Conservation (phyloP, 2,888 invertebrate genomes). For the Tenthredo distinguenda region DNA sequence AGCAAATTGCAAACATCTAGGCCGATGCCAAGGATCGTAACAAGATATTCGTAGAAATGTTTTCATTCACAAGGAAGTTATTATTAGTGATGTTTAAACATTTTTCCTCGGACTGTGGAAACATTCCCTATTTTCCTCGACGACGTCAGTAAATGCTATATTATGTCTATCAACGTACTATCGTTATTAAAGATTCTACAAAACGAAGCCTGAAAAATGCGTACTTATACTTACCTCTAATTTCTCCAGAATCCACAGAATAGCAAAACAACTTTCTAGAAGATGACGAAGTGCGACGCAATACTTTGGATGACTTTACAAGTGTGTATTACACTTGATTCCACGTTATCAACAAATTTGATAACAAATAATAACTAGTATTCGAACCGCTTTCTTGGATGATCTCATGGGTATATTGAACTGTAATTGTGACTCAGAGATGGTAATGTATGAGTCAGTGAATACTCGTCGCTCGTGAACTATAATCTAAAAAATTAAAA, state of each 20-base stretch:
- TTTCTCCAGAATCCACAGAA: background rate
- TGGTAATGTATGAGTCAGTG: background rate
- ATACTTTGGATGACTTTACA: background rate
- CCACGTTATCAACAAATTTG: background rate
- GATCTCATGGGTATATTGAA: conserved; percentile 19
- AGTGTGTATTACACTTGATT: background rate
- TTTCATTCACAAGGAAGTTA: conserved; percentile 21
- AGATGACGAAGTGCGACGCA: background rate
- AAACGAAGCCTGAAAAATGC: background rate
- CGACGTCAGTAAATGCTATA: background rate
- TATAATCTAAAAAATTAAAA: background rate
- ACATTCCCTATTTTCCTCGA: background rate
- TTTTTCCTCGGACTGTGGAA: background rate
- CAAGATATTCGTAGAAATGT: conserved; percentile 41
- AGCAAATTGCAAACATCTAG: background rate
- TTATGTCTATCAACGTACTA: background rate
- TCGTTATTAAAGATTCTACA: background rate
- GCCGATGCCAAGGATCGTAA: conserved; percentile 30
- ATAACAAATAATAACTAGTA: conserved; percentile 1
- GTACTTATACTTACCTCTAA: background rate
- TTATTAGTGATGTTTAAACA: conserved; percentile 9
- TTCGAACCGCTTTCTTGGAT: background rate
- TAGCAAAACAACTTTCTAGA: background rate
- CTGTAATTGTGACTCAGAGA: background rate
- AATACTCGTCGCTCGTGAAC: background rate